phyloP scores from a whole-genome alignment of 2,888 invertebrate genomes.

The Eledona agricola region DNA sequence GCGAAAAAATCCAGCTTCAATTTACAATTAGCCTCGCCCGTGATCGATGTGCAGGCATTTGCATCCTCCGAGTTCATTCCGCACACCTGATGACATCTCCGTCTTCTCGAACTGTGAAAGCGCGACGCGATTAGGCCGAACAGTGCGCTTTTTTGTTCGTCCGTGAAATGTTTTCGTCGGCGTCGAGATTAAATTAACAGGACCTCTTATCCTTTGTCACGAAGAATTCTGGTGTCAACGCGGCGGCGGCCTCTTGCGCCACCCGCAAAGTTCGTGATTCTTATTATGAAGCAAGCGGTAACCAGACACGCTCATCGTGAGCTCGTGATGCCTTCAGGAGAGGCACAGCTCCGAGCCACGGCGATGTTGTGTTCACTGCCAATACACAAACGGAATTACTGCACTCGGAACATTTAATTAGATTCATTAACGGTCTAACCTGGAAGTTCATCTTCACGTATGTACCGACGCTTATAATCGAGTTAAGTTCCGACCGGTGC shows the following conservation, averaged over 20 bases:
- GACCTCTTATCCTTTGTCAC: conserved; percentile 17
- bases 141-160: neutral
- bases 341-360: conserved; percentile 11
- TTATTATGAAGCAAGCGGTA: conserved; percentile 53
- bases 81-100: conserved; percentile 43
- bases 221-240: conserved; percentile 24
- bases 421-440: conserved; percentile 34
- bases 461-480: conserved; percentile 8
- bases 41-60: conserved; percentile 20
- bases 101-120: conserved; percentile 20
- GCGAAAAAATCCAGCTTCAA: too few species aligned
- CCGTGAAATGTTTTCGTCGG: conserved; percentile 2
- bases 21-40: neutral
- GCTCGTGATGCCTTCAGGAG: conserved; percentile 46
- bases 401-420: conserved; percentile 34
- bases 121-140: conserved; percentile 17
- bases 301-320: conserved; percentile 54
- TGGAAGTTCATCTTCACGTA: conserved; percentile 26
- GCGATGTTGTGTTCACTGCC: conserved; percentile 32
- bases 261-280: conserved; percentile 57
- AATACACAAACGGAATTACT: conserved; percentile 34
- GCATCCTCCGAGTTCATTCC: conserved; percentile 25
- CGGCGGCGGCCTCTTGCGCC: conserved; percentile 48
- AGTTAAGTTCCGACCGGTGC: conserved; percentile 8
- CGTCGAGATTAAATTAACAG: conserved; percentile 13